A percentile compares a stretch with the other conserved stretches of the same genome.
These are phyloP conservation scores for Epistrophella euchroma DNA, from an alignment of 2,888 invertebrate genomes.

Conservation along the genomic window DNA sequence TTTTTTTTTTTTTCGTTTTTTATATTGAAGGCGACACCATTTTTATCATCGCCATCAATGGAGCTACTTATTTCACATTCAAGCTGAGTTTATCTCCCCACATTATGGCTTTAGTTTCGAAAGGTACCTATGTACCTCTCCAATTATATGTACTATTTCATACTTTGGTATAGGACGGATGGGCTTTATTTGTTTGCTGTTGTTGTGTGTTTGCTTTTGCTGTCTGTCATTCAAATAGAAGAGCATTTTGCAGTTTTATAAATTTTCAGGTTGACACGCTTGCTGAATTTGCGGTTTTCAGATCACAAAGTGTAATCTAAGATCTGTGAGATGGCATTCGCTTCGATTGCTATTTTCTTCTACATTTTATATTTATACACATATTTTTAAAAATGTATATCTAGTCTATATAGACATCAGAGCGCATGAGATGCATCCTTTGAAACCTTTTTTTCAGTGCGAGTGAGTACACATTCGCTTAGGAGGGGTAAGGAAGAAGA, in stretches of 20 bases:
- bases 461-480: no score
- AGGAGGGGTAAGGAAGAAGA: no score
- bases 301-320: slow-evolving; percentile 78
- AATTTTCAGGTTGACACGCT: slow-evolving; percentile 79
- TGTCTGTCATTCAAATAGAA: slow-evolving; percentile 53
- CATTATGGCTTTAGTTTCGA: slow-evolving; percentile 15
- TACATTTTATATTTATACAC: background rate
- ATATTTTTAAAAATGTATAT: background rate
- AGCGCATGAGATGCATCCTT: no score
- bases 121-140: background rate
- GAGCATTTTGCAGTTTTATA: slow-evolving; percentile 69
- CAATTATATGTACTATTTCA: background rate
- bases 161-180: background rate
- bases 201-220: background rate
- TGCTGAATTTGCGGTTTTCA: slow-evolving; percentile 82
- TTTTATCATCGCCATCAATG: slow-evolving; percentile 59
- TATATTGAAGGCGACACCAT: slow-evolving; percentile 62
- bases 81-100: slow-evolving; percentile 23
- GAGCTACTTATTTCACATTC: slow-evolving; percentile 55
- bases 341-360: slow-evolving; percentile 47
- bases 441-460: no score
- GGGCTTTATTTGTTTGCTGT: background rate
- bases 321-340: slow-evolving; percentile 79
- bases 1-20: slow-evolving; percentile 9
- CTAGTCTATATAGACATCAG: no score